These are phyloP conservation scores for Drosophila micromelanica DNA, from an alignment of 1,140 invertebrate genomes.

Conservation along the genomic window DNA sequence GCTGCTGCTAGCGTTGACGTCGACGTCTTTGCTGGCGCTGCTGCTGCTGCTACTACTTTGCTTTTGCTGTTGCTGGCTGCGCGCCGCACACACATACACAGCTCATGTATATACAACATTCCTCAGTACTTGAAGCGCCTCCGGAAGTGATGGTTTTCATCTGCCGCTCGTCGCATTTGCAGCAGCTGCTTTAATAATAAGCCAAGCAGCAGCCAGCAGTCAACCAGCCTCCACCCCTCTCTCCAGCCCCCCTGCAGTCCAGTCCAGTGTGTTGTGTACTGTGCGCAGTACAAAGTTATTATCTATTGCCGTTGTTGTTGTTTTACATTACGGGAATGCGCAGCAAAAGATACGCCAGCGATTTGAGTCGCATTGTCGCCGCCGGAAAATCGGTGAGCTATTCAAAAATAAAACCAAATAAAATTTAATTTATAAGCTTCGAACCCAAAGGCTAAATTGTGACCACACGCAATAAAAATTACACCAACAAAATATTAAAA, in stretches of 20 bases:
- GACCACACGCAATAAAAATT: conserved; percentile 39
- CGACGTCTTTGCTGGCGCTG: conserved; percentile 1
- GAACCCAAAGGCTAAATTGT: conserved; percentile 22
- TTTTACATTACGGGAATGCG: conserved; percentile 51
- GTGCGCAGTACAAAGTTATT: conserved; percentile 9
- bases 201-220: conserved; percentile 1
- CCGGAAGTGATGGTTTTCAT: conserved; percentile 84
- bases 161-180: conserved; percentile 66
- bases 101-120: conserved; percentile 76
- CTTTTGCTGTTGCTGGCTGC: conserved; percentile 21
- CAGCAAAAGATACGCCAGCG: conserved; percentile 76
- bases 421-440: conserved; percentile 26
- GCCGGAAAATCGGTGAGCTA: conserved; percentile 76
- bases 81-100: conserved; percentile 20
- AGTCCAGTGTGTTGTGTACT: background rate
- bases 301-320: conserved; percentile 20
- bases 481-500: conserved; percentile 12
- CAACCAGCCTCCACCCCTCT: background rate
- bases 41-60: conserved; percentile 39
- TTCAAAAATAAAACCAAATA: background rate
- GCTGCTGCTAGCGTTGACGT: conserved; percentile 13
- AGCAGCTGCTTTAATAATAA: conserved; percentile 48
- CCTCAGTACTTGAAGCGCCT: conserved; percentile 83
- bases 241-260: background rate
- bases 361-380: conserved; percentile 70